Evolutionary conservation across 2,113 vertebrate genomes (phyloP), one percentile per base, ranked within the genome.

Genomic region (Hippocampus mohnikei): DNA sequence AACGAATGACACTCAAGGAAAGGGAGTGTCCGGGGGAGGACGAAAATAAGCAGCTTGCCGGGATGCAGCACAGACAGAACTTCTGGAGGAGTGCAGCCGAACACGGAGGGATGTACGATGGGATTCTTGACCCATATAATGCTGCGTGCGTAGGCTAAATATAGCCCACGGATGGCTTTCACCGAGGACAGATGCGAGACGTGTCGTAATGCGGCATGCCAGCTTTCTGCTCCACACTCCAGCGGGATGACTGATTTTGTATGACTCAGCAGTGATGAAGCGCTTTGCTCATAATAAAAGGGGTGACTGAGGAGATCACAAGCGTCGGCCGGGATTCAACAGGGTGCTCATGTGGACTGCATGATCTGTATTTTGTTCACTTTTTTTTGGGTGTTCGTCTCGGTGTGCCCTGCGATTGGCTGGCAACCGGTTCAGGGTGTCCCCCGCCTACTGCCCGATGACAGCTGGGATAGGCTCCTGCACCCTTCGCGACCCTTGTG

Each of bases 61-160:
- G 23, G 70, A 78, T 69, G 29, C 46, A 46, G 46, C 67, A 68
- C 66, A 58, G 25, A 56, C 70, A 50, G 67, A 56, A 81, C 69
- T 12, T 37, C 53, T 56, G 29, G 48, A 72, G 66, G 55, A 60
- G 56, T 76, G 59, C 71, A 71, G 67, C 68, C 73, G 46, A 74
- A 75, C 73, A 64, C 40, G 70, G 46, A 81, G 74, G 69, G 79
- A 2, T 65, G 21, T 65, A 65, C 71, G 72, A 81, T 84, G 77
- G 56, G 64, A 82, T 87, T 85, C 71, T 82, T 91, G 89, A 88
- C 91, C 90, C 87, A 92, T 81, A 89, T 90, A 88, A 85, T 81
- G 76, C 56, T 77, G 78, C 84, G 82, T 70, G 71, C 48, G 58
- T 48, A 77, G 40, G 76, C 80, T 91, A 92, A 90, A 89, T 86